Evolutionary conservation across 2,797 vertebrate genomes (phyloP).

Genomic region (Pteropus rufus): DNA sequence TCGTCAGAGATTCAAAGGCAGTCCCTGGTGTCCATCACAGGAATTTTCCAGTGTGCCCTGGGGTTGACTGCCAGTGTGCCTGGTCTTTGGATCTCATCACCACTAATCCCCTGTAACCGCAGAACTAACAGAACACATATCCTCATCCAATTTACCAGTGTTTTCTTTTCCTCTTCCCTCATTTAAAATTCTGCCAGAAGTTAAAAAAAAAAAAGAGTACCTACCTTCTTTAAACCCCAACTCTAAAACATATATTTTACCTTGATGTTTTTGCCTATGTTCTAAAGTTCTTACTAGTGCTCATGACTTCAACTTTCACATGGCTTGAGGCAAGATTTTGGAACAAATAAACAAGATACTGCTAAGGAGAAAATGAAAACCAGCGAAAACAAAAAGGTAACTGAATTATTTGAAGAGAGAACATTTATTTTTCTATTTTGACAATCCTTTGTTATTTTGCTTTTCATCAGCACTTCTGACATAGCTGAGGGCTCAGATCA

Average conservation of each 20-base stretch:
- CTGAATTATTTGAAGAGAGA: neutral
- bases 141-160: neutral
- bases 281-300: neutral
- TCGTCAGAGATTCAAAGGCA: neutral
- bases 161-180: neutral
- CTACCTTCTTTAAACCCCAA: neutral
- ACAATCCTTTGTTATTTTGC: constrained; percentile 15
- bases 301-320: neutral
- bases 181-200: constrained; percentile 34
- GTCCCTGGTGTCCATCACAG: neutral
- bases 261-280: neutral
- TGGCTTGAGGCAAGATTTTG: neutral
- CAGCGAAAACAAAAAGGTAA: neutral
- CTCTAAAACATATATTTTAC: neutral
- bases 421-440: constrained; percentile 20
- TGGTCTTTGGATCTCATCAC: constrained; percentile 45
- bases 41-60: constrained; percentile 25
- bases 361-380: neutral
- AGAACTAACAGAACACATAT: constrained; percentile 29
- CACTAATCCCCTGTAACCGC: constrained; percentile 21
- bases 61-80: neutral
- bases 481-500: neutral
- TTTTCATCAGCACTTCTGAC: neutral
- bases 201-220: neutral
- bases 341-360: neutral